Evolutionary conservation across 2,113 vertebrate genomes (phyloP), one percentile per base, ranked within the genome.

Genomic region (Podarcis cretensis): DNA sequence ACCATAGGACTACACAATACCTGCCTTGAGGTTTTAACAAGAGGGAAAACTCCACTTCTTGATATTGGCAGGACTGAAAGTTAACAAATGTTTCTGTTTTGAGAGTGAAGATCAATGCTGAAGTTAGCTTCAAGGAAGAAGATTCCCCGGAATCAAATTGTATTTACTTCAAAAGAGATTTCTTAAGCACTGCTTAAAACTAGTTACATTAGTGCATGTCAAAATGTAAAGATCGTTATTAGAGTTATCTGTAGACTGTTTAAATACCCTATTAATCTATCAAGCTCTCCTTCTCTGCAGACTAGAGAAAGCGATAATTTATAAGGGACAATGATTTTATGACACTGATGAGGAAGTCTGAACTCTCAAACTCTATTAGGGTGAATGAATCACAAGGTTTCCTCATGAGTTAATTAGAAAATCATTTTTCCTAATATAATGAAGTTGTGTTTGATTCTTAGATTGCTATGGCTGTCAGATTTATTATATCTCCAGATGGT

Each of bases 331-430:
- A 14, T 83, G 89, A 92, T 88, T 59, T 89, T 81, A 90, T 91
- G 92, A 87, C 89, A 88, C 65, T 88, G 92, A 90, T 91, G 85
- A 40, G 16, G 37, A 88, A 90, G 78, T 16, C 74, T 89, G 79
- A 93, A 92, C 82, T 90, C 88, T 92, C 86, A 73, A 86, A 82
- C 85, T 88, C 89, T 86, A 81, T 88, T 88, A 91, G 83, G 32
- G 37, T 82, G 27, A 59, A 76, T 91, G 93, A 95, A 94, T 94
- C 92, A 87, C 43, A 35, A 87, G 85, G 48, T 92, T 92, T 94
- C 57, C 90, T 92, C 71, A 83, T 59, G 75, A 93, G 91, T 94
- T 92, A 93, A 93, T 94, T 92, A 94, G 80, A 87, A 91, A 91
- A 87, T 87, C 3, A 83, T 90, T 94, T 93, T 90, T 90, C 43